Conservation (phyloP, 1,140 invertebrate species). For the Pissodes strobi region DNA sequence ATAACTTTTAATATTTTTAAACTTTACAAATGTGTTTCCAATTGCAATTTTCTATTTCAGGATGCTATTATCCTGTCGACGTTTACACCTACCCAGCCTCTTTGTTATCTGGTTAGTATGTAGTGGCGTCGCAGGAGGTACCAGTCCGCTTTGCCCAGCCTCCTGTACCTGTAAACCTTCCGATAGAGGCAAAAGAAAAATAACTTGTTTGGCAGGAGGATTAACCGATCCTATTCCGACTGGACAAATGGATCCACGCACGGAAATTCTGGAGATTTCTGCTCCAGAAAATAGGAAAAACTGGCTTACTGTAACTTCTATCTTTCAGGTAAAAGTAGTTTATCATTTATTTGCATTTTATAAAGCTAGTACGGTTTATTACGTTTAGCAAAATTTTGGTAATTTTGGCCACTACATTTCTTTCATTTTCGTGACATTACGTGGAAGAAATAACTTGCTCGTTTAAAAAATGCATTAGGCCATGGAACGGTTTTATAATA, state of each 20-base stretch:
- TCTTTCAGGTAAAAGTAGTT: slow-evolving; percentile 70
- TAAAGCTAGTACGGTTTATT: no score
- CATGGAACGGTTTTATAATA: no score
- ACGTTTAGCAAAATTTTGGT: no score
- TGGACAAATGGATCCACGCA: slow-evolving; percentile 63
- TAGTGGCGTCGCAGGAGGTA: slow-evolving; percentile 37
- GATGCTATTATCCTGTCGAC: slow-evolving; percentile 48
- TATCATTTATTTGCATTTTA: no score
- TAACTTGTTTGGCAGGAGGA: slow-evolving; percentile 62
- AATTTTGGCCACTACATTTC: no score
- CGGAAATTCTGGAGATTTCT: slow-evolving; percentile 70
- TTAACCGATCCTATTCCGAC: slow-evolving; percentile 65
- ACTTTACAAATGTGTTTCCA: no score
- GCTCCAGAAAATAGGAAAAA: slow-evolving; percentile 67
- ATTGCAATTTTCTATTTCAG: slow-evolving; percentile 45
- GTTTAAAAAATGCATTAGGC: no score
- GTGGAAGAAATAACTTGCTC: no score
- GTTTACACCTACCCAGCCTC: slow-evolving; percentile 42
- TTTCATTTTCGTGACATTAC: no score
- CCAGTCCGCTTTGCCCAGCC: slow-evolving; percentile 53
- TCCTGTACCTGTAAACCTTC: slow-evolving; percentile 47
- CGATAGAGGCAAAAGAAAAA: slow-evolving; percentile 45
- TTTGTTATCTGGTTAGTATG: slow-evolving; percentile 49
- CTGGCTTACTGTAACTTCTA: slow-evolving; percentile 71
- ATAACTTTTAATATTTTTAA: neutral